Percentiles rank a stretch among this genome's conserved stretches.
Conservation (phyloP, 2,888 invertebrate species). For the Eupithecia subfuscata region DNA sequence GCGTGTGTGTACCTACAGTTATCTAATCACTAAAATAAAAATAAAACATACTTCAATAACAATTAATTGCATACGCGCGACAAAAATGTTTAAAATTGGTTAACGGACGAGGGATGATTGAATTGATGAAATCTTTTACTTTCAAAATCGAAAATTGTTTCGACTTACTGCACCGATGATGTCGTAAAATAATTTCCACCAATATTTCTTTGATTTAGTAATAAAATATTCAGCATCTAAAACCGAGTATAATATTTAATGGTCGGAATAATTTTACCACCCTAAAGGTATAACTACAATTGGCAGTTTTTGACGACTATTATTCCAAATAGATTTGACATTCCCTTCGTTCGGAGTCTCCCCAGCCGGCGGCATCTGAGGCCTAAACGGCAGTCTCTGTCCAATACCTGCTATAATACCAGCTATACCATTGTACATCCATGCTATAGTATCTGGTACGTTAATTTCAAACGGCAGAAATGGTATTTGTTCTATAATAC, state of each 20-base stretch:
- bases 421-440: slow-evolving; percentile 69
- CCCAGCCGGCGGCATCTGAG: slow-evolving; percentile 39
- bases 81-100: not conserved
- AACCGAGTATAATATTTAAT: not conserved
- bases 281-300: slow-evolving; percentile 60
- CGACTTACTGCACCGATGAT: not conserved
- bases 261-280: slow-evolving; percentile 21
- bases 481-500: slow-evolving; percentile 79
- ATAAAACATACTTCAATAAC: too few species aligned
- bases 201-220: not conserved
- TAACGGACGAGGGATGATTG: not conserved
- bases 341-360: slow-evolving; percentile 41
- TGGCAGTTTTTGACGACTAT: slow-evolving; percentile 52
- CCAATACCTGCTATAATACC: slow-evolving; percentile 67
- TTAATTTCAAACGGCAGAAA: slow-evolving; percentile 86
- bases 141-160: not conserved
- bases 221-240: not conserved
- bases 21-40: not conserved
- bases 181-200: not conserved
- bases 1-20: not conserved
- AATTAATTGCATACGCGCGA: not conserved
- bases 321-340: slow-evolving; percentile 53
- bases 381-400: slow-evolving; percentile 55
- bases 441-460: slow-evolving; percentile 83
- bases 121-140: not conserved